phyloP scores from a whole-genome alignment of 2,113 vertebrate species.

The Tringa solitaria region DNA sequence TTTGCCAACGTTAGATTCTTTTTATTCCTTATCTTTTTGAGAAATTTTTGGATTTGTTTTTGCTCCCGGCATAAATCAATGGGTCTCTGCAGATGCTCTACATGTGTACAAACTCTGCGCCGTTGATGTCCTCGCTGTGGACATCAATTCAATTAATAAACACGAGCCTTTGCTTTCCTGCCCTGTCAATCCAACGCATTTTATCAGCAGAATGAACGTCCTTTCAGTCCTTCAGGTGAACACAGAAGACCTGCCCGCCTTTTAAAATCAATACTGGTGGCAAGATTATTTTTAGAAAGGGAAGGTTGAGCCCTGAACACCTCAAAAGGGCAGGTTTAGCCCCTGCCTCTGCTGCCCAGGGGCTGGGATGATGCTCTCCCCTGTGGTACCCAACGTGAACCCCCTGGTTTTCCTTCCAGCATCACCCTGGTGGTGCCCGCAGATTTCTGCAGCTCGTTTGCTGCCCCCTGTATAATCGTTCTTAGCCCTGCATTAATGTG shows the following conservation, averaged over 20 bases:
- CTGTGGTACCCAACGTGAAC: rapidly evolving
- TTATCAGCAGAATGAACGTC: background rate
- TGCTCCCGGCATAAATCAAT: background rate
- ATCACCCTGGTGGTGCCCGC: background rate
- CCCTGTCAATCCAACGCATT: background rate
- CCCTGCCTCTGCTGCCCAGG: background rate
- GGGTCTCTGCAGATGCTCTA: background rate
- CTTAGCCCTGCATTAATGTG: conserved; percentile 11
- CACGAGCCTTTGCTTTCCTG: background rate
- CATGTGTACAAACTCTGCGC: background rate
- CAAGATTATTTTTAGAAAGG: background rate
- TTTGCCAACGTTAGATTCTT: background rate
- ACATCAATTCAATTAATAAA: background rate
- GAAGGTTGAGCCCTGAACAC: background rate
- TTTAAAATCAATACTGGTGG: background rate
- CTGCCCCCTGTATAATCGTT: background rate
- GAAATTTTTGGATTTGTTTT: background rate
- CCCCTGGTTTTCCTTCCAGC: background rate
- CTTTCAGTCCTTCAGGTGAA: background rate
- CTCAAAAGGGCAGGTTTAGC: rapidly evolving
- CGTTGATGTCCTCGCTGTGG: rapidly evolving
- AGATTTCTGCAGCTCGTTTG: conserved; percentile 19
- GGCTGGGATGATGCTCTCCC: background rate
- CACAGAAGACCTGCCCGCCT: background rate
- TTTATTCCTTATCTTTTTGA: background rate